phyloP scores from a whole-genome alignment of 2,888 invertebrate genomes.

The Therioaphis trifolii region DNA sequence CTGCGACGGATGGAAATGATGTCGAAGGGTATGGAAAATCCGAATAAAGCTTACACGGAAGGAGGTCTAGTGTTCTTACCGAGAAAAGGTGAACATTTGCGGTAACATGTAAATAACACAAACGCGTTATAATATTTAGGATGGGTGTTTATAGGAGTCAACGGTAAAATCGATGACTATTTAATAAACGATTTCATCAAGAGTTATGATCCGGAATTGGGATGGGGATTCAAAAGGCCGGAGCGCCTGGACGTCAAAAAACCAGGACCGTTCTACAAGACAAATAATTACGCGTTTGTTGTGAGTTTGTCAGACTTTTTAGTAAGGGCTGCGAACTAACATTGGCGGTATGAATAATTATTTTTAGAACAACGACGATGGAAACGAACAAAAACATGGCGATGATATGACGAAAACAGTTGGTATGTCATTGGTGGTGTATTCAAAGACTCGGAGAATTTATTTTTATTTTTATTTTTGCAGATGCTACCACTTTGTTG shows the following conservation, averaged over 20 bases:
- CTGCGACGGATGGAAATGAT: slow-evolving; percentile 46
- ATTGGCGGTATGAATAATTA: neutral
- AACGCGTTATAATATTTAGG: slow-evolving; percentile 18
- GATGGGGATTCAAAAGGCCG: slow-evolving; percentile 80
- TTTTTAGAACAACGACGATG: slow-evolving; percentile 40
- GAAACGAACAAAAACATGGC: neutral
- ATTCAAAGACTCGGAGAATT: neutral
- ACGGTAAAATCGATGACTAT: slow-evolving; percentile 18
- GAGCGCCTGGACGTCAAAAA: slow-evolving; percentile 94
- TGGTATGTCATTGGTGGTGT: slow-evolving; percentile 12
- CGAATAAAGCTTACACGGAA: slow-evolving; percentile 73
- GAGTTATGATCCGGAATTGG: slow-evolving; percentile 44
- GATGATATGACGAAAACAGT: slow-evolving; percentile 48
- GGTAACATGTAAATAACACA: slow-evolving; percentile 5
- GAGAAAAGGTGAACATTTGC: slow-evolving; percentile 61
- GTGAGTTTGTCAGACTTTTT: slow-evolving; percentile 58
- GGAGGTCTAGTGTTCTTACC: slow-evolving; percentile 73
- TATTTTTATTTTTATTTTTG: neutral
- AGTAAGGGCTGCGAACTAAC: neutral
- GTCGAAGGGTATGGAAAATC: slow-evolving; percentile 13
- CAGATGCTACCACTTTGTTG: slow-evolving; percentile 53
- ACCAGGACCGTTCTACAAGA: slow-evolving; percentile 86
- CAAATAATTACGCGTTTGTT: slow-evolving; percentile 74
- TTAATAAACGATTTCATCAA: slow-evolving; percentile 41
- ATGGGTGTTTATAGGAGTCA: slow-evolving; percentile 44